Conservation (phyloP, 2,888 invertebrate genomes). For the Dynastes tityus region DNA sequence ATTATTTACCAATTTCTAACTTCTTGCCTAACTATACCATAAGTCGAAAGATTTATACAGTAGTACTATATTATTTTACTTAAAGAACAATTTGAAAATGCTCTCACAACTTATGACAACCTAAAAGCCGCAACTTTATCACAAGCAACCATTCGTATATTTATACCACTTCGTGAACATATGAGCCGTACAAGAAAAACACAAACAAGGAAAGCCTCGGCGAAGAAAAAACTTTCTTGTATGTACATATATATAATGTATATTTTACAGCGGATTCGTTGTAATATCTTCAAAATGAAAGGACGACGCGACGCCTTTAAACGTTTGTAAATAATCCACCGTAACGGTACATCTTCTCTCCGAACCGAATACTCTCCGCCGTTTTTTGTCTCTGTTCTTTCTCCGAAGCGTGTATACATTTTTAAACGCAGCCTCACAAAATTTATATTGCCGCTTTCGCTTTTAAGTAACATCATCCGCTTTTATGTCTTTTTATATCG, state of each 20-base stretch:
- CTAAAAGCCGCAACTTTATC: background rate
- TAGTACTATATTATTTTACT: background rate
- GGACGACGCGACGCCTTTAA: slow-evolving; percentile 1
- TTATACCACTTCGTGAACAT: background rate
- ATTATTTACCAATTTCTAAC: no score
- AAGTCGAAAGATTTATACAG: no score
- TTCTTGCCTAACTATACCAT: no score
- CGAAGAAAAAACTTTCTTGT: background rate
- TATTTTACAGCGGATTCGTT: slow-evolving; percentile 10
- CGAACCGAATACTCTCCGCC: background rate
- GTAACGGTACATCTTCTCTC: slow-evolving; percentile 3
- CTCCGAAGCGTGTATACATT: slow-evolving; percentile 17
- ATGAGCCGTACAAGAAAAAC: background rate
- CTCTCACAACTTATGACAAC: background rate
- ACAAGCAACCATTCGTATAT: background rate
- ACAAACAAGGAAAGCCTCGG: background rate
- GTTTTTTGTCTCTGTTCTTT: background rate
- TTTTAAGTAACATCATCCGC: slow-evolving; percentile 21
- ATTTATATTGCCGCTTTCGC: slow-evolving; percentile 37
- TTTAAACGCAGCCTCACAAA: slow-evolving; percentile 25
- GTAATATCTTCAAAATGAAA: slow-evolving; percentile 20
- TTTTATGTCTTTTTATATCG: slow-evolving; percentile 30
- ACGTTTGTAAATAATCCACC: slow-evolving; percentile 23
- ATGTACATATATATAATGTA: background rate
- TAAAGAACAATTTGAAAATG: slow-evolving; percentile 4